Base-by-base conservation (phyloP, 2,797 vertebrate species). In the Anguilla obscura region DNA sequence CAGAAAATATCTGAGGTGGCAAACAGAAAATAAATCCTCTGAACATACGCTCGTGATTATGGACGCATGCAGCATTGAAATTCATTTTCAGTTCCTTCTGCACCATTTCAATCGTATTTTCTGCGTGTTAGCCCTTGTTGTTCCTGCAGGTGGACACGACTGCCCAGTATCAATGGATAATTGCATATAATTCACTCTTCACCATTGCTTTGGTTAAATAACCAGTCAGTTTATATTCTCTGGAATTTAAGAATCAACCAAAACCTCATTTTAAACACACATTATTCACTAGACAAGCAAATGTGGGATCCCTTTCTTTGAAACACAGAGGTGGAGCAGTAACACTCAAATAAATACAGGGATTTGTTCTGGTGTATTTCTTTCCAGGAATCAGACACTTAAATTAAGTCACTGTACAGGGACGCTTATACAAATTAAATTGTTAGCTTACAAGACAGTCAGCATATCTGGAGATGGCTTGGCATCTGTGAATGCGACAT, bases 31-130 rank as follows among this genome's bases (percentile, higher is more conserved):
- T 85, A 89, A 80, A 76, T 24, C 58, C 56, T 96, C 95, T 95
- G 95, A 96, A 96, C 96, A 96, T 97, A 96, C 98, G 98, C 96
- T 97, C 97, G 2, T 71, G 98, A 99, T 99, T 99, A 97, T 97
- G 97, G 97, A 98, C 98, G 99, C 99, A 99, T 96, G 97, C 96
- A 93, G 97, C 97, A 99, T 98, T 98, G 97, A 99, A 98, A 99
- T 99, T 98, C 97, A 98, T 99, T 98, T 98, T 98, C 97, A 97
- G 97, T 97, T 98, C 97, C 97, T 99, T 98, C 98, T 97, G 97
- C 97, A 98, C 97, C 98, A 99, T 99, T 98, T 98, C 98, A 99
- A 99, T 99, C 98, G 98, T 99, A 98, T 99, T 99, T 99, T 99
- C 98, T 99, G 98, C 97, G 96, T 99, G 97, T 99, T 99, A 99